A percentile compares a stretch with the other conserved stretches of the same genome.
phyloP scores from a whole-genome alignment of 2,113 vertebrate species.

The Ivindomyrus marchei region DNA sequence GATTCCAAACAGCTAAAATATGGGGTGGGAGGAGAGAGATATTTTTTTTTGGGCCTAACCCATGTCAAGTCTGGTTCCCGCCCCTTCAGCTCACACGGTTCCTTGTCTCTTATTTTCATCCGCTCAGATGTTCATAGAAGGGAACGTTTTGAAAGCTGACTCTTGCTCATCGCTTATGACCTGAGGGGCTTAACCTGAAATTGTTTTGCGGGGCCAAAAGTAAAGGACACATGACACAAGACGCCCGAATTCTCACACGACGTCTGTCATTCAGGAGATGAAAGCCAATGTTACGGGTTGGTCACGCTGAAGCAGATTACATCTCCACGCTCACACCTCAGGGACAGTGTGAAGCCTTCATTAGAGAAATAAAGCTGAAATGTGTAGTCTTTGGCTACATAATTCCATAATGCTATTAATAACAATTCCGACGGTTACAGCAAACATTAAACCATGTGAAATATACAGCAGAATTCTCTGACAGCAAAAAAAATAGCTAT shows the following conservation, averaged over 20 bases:
- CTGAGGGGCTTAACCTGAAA: not conserved
- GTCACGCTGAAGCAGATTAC: not conserved
- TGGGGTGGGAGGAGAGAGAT: not conserved
- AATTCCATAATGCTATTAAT: constrained; percentile 13
- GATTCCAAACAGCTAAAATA: not conserved
- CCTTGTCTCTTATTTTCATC: not conserved
- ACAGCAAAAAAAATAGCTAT: constrained; percentile 7
- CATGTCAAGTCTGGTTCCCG: not conserved
- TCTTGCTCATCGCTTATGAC: not conserved
- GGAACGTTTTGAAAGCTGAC: not conserved
- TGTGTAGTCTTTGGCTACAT: not conserved
- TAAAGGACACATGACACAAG: not conserved
- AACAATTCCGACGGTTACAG: not conserved
- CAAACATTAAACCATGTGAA: constrained; percentile 7
- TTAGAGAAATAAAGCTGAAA: not conserved
- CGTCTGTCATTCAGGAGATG: not conserved
- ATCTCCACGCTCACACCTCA: not conserved
- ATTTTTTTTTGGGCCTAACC: not conserved
- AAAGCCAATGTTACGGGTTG: not conserved
- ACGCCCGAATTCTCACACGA: not conserved
- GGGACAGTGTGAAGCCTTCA: not conserved
- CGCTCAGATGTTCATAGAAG: not conserved
- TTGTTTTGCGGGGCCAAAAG: not conserved
- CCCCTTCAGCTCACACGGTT: not conserved
- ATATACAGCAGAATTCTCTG: not conserved